phyloP scores from a whole-genome alignment of 2,888 invertebrate species.

The Troides helena region DNA sequence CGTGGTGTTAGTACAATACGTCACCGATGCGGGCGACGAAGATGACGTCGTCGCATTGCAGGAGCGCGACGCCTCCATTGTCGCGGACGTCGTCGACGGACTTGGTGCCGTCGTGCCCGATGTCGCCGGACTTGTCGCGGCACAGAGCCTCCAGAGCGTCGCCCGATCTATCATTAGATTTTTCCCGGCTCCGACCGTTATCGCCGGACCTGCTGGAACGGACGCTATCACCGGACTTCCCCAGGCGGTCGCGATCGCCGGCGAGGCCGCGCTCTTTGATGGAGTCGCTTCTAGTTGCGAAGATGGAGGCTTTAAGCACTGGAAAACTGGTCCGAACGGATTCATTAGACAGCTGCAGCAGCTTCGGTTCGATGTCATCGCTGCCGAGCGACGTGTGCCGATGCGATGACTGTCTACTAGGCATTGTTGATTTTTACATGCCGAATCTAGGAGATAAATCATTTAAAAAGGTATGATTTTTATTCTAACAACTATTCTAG shows the following conservation, averaged over 20 bases:
- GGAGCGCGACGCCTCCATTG: conserved; percentile 75
- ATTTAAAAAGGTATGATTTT: conserved; percentile 81
- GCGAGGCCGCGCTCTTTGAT: conserved; percentile 87
- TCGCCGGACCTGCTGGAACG: conserved; percentile 67
- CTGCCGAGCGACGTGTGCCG: conserved; percentile 87
- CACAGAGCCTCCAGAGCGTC: conserved; percentile 56
- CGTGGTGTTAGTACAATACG: conserved; percentile 34
- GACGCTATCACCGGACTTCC: conserved; percentile 71
- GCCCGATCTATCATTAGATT: conserved; percentile 63
- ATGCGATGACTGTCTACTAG: conserved; percentile 91
- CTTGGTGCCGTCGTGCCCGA: conserved; percentile 45
- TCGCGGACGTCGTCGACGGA: conserved; percentile 73
- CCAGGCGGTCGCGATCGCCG: conserved; percentile 71
- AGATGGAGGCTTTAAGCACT: conserved; percentile 86
- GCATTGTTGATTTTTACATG: conserved; percentile 88
- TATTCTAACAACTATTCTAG: background rate
- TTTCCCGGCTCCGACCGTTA: conserved; percentile 57
- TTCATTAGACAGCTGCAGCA: conserved; percentile 88
- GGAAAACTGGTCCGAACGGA: conserved; percentile 85
- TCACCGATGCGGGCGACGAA: conserved; percentile 71
- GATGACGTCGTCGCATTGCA: conserved; percentile 76
- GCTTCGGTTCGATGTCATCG: conserved; percentile 85
- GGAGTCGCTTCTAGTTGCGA: conserved; percentile 89
- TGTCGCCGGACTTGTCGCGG: conserved; percentile 65
- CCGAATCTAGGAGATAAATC: conserved; percentile 73